Conservation (phyloP, 1,140 invertebrate species). For the Papilio polytes region DNA sequence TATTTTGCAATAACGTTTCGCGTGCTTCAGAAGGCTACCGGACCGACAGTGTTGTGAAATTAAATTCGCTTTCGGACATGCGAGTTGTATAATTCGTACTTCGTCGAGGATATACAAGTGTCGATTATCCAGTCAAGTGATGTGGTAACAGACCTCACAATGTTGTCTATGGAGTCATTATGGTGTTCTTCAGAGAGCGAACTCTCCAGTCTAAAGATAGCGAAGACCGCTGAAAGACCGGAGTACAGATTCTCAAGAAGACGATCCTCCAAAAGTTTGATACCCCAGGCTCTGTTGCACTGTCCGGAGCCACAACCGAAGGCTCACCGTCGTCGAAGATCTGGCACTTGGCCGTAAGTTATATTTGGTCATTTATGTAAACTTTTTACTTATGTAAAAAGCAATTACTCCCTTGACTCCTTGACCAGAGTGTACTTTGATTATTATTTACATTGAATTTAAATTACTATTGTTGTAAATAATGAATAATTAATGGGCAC, state of each 20-base stretch:
- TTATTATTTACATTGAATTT: not conserved
- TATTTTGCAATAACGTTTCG: conserved; percentile 44
- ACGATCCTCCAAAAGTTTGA: conserved; percentile 68
- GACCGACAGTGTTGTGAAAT: conserved; percentile 38
- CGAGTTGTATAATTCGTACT: conserved; percentile 26
- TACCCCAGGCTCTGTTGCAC: conserved; percentile 70
- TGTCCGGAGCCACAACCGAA: conserved; percentile 61
- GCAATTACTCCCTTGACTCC: not conserved
- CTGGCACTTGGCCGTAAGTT: conserved; percentile 87
- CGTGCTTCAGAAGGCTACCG: conserved; percentile 42
- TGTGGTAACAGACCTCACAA: conserved; percentile 52
- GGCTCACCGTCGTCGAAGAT: conserved; percentile 77
- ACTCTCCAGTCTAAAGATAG: conserved; percentile 64
- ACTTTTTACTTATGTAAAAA: not conserved
- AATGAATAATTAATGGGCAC: not conserved
- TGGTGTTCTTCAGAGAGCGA: conserved; percentile 82
- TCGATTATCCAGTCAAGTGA: conserved; percentile 44
- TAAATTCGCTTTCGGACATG: conserved; percentile 36
- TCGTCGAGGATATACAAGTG: conserved; percentile 20
- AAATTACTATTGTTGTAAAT: not conserved
- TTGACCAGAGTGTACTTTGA: not conserved
- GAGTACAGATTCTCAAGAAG: conserved; percentile 82
- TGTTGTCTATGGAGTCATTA: conserved; percentile 82
- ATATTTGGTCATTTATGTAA: not conserved
- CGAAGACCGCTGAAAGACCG: conserved; percentile 73